These are phyloP conservation scores for Meleagris gallopavo DNA, from an alignment of 2,113 vertebrate species.

Conservation along the genomic window DNA sequence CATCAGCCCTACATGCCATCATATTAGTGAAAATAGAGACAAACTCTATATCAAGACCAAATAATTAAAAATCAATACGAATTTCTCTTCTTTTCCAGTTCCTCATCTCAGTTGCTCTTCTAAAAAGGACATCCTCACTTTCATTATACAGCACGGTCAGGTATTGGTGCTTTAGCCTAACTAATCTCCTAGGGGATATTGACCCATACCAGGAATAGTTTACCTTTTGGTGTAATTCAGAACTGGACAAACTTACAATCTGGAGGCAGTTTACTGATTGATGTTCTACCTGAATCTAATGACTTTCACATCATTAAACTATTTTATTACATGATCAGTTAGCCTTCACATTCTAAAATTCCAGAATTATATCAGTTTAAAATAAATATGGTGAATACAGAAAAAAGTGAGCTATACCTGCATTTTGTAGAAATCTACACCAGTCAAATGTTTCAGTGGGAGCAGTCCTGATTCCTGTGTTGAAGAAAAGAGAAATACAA, in stretches of 20 bases:
- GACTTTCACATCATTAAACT: background rate
- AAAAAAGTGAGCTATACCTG: conserved; percentile 78
- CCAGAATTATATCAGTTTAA: background rate
- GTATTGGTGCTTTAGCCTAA: background rate
- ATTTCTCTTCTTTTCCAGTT: background rate
- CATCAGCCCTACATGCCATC: background rate
- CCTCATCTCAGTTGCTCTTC: background rate
- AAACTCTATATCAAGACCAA: background rate
- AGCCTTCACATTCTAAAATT: background rate
- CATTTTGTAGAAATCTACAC: conserved; percentile 83
- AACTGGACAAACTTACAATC: background rate
- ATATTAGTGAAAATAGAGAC: background rate
- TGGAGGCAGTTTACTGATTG: accelerated
- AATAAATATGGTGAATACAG: background rate
- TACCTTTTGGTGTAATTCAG: background rate
- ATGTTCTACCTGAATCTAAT: background rate
- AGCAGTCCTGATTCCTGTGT: conserved; percentile 84
- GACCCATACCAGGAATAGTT: accelerated
- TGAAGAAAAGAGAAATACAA: background rate
- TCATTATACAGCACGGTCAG: background rate
- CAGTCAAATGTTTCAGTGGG: conserved; percentile 83
- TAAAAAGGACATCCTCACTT: background rate
- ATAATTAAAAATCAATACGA: accelerated
- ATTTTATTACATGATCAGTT: background rate
- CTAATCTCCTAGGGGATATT: accelerated